phyloP scores from a whole-genome alignment of 2,888 invertebrate genomes.

The Noctuana brunneofusca region DNA sequence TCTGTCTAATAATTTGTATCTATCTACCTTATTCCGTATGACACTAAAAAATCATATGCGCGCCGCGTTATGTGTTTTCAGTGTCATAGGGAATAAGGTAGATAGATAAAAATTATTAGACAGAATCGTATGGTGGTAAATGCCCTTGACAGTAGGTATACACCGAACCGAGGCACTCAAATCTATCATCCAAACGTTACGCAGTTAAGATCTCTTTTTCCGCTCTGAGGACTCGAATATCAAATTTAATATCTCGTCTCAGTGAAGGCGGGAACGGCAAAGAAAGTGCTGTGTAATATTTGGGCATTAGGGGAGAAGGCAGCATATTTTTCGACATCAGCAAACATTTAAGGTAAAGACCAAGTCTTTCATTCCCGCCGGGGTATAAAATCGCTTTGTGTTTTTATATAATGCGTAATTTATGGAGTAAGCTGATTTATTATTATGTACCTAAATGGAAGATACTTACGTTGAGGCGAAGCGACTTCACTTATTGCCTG shows the following conservation, averaged over 20 bases:
- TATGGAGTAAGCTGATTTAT: constrained; percentile 25
- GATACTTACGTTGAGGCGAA: not conserved
- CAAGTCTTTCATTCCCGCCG: not conserved
- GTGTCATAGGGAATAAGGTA: too few species aligned
- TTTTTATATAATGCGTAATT: constrained; percentile 24
- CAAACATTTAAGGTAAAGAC: constrained; percentile 4
- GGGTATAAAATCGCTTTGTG: constrained; percentile 20
- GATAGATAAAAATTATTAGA: too few species aligned
- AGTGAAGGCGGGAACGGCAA: constrained; percentile 16
- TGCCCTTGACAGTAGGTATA: not conserved
- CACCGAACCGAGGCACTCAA: not conserved
- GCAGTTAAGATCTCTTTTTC: constrained; percentile 5
- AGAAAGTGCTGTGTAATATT: constrained; percentile 33
- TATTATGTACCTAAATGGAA: constrained; percentile 28
- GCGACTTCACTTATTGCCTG: too few species aligned
- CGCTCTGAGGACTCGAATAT: constrained; percentile 18
- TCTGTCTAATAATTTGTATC: too few species aligned
- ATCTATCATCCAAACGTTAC: constrained; percentile 7
- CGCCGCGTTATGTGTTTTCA: too few species aligned
- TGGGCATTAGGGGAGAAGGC: constrained; percentile 21
- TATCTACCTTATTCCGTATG: too few species aligned
- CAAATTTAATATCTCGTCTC: constrained; percentile 30
- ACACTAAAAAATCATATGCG: too few species aligned
- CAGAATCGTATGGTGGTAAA: too few species aligned
- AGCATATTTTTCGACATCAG: constrained; percentile 25